phyloP scores from a whole-genome alignment of 2,113 vertebrate species.

The Notarius lentiginosus region DNA sequence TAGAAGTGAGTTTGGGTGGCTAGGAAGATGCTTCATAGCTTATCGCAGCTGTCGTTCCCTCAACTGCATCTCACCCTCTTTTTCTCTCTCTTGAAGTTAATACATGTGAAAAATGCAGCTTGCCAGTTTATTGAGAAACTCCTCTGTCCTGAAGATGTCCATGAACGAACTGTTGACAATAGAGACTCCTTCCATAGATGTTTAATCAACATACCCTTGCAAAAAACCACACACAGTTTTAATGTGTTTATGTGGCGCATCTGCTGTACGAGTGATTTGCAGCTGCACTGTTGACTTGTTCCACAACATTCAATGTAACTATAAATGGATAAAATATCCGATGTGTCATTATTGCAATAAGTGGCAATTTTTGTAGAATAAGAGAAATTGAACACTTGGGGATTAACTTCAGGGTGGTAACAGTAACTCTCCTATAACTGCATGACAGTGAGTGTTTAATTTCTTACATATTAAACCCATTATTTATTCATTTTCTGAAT shows the following conservation, averaged over 20 bases:
- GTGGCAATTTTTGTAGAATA: background rate
- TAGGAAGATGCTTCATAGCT: background rate
- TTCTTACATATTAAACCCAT: background rate
- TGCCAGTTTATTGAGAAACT: background rate
- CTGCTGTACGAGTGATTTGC: background rate
- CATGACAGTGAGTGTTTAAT: background rate
- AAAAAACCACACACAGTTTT: too few species aligned
- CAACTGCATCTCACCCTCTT: background rate
- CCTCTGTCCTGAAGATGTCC: background rate
- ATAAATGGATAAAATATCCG: background rate
- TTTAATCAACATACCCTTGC: background rate
- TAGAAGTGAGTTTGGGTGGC: background rate
- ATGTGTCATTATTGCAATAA: background rate
- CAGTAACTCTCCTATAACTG: background rate
- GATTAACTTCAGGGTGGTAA: background rate
- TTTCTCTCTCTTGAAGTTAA: background rate
- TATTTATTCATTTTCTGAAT: background rate
- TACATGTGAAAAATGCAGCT: background rate
- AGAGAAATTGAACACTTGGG: background rate
- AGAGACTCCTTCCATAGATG: background rate
- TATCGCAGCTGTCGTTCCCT: background rate
- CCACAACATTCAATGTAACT: background rate
- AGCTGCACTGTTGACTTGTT: background rate
- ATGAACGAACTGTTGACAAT: background rate
- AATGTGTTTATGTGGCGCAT: background rate